phyloP scores from a whole-genome alignment of 2,797 vertebrate genomes.

The Leptodactylus fallax region DNA sequence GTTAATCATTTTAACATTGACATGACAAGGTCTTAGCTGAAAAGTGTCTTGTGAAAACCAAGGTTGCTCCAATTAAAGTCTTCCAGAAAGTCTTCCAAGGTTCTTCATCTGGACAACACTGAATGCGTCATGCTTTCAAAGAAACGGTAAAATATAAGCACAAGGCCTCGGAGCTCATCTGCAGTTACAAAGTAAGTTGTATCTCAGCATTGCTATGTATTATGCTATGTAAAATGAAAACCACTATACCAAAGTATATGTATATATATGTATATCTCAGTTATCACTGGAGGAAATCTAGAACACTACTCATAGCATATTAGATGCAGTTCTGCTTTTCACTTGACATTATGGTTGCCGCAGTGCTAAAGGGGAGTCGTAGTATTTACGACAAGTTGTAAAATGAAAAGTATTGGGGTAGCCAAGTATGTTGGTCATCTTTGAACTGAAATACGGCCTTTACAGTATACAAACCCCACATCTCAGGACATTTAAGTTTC shows the following conservation, averaged over 20 bases:
- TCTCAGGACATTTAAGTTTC: too few relatives aligned
- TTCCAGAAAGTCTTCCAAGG: constrained; percentile 57
- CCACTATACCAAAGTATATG: background rate
- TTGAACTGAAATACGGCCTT: too few relatives aligned
- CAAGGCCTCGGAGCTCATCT: constrained; percentile 16
- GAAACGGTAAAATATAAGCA: constrained; percentile 16
- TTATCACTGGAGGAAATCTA: background rate
- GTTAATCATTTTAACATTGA: constrained; percentile 51
- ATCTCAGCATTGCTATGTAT: background rate
- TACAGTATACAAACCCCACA: too few relatives aligned
- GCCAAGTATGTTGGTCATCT: too few relatives aligned
- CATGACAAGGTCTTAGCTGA: constrained; percentile 54
- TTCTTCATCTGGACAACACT: constrained; percentile 6
- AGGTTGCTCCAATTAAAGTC: constrained; percentile 53
- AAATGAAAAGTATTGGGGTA: too few relatives aligned
- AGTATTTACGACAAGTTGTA: too few relatives aligned
- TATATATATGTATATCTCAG: background rate
- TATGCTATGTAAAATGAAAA: background rate
- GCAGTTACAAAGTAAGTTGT: background rate
- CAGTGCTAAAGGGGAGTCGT: too few relatives aligned
- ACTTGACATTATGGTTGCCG: too few relatives aligned
- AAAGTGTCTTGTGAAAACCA: constrained; percentile 41
- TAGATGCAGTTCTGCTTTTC: too few relatives aligned
- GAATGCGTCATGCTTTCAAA: constrained; percentile 4
- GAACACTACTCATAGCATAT: background rate